Evolutionary conservation across 1,140 invertebrate species (phyloP), one percentile per base, ranked within the genome.

Genomic region (Schlechtendalia chinensis): DNA sequence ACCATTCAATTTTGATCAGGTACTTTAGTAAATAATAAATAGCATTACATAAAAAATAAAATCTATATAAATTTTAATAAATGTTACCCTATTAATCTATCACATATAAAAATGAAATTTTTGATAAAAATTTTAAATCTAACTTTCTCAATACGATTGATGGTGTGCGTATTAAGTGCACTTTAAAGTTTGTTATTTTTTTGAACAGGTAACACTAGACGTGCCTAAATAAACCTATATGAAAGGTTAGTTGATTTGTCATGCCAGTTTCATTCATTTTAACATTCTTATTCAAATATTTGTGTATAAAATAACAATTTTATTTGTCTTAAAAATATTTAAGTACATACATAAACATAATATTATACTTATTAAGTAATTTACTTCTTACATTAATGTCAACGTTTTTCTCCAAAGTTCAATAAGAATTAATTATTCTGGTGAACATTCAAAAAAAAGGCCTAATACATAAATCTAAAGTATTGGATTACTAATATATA

Each of bases 1-100:
- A 67, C 88, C 89, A 81, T 86, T 91, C 81, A 89, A 89, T 84
- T 88, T 93, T 72, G 90, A 93, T 83, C 89, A 91, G 87, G 89
- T 90, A 85, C 77, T 61, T 50, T 58, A 32, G 29, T 32, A 50
- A n/a, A 27, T 54, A 27, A 69, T 69, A 50, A 17, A 24, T 50
- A 50, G 17, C 14, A 56, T 74, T 29, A 14, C 12, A 74, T 39
- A 39, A 74, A 54, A 32, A 5, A 17, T n/a, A 32, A 11, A 56
- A 56, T 0, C n/a, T 17, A 47, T 12, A 50, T 50, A 6, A 50
- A 67, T 39, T 39, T 3, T 67, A 45, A 67, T 39, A 47, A 50
- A 47, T 8, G 14, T 50, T 50, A 69, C 22, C 14, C n/a, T 27
- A 47, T 47, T 59, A 10, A 69, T 47, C 10, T 17, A 69, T 54